phyloP scores from a whole-genome alignment of 2,113 vertebrate species.

The Cynoglossus semilaevis region DNA sequence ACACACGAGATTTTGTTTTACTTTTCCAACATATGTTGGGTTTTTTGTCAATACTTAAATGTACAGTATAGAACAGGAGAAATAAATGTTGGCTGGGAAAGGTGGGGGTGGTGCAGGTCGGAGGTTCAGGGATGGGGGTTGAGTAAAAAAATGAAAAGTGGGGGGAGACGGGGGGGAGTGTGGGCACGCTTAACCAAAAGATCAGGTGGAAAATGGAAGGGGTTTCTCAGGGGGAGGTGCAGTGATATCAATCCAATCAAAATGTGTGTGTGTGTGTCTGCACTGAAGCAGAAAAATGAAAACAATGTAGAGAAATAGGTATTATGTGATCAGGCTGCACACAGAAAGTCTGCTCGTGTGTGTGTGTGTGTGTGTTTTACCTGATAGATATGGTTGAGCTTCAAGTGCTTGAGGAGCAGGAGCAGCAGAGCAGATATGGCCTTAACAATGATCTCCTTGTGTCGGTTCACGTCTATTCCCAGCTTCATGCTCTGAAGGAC shows the following conservation, averaged over 20 bases:
- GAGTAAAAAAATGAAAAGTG: neutral
- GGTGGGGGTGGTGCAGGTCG: neutral
- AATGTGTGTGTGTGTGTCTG: neutral
- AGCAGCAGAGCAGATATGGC: conserved; percentile 89
- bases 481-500: conserved; percentile 98
- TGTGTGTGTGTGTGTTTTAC: conserved; percentile 59
- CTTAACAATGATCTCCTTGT: conserved; percentile 98
- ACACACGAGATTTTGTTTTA: too few relatives aligned
- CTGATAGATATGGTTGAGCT: conserved; percentile 96
- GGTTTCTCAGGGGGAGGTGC: conserved; percentile 22
- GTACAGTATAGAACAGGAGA: neutral
- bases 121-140: conserved; percentile 3
- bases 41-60: neutral
- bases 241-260: neutral
- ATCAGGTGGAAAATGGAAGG: conserved; percentile 18
- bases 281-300: conserved; percentile 3
- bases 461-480: conserved; percentile 94
- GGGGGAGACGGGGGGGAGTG: conserved; percentile 8
- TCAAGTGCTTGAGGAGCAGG: conserved; percentile 94
- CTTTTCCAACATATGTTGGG: neutral
- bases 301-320: neutral
- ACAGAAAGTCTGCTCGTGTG: too few relatives aligned
- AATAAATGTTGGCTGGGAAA: neutral
- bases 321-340: neutral
- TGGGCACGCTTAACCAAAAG: conserved; percentile 21